phyloP scores from a whole-genome alignment of 2,113 vertebrate species.

The Otolemur garnettii region DNA sequence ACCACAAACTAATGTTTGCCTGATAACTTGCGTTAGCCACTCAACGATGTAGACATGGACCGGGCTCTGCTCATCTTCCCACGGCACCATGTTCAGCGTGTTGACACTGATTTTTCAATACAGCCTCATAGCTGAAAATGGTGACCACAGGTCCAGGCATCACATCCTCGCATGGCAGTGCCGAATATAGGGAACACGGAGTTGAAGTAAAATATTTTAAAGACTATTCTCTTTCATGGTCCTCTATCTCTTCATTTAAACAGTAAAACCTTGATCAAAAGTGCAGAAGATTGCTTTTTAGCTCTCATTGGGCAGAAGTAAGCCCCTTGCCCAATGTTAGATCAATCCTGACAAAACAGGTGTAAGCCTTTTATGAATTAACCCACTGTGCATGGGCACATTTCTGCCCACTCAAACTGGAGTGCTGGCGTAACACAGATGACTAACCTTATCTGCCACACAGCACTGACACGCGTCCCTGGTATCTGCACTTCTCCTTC shows the following conservation, averaged over 20 bases:
- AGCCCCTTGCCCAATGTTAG: neutral
- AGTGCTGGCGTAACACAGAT: neutral
- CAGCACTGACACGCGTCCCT: neutral
- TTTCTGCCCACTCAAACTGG: neutral
- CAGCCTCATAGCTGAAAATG: neutral
- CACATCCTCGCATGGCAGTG: neutral
- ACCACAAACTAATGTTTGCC: neutral
- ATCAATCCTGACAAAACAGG: slow-evolving; percentile 4
- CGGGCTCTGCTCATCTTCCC: neutral
- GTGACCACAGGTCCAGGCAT: neutral
- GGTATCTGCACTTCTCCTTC: neutral
- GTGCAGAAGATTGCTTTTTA: neutral
- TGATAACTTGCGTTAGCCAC: neutral
- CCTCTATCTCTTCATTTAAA: neutral
- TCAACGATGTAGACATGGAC: neutral
- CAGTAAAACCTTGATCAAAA: neutral
- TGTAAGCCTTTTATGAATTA: neutral
- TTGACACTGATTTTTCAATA: neutral
- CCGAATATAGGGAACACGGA: neutral
- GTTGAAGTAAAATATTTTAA: neutral
- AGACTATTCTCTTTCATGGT: neutral
- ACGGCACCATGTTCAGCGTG: neutral
- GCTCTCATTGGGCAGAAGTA: neutral
- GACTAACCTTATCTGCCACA: neutral
- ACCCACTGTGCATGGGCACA: neutral